Conservation (phyloP, 2,888 invertebrate genomes). For the Adelphocoris suturalis region DNA sequence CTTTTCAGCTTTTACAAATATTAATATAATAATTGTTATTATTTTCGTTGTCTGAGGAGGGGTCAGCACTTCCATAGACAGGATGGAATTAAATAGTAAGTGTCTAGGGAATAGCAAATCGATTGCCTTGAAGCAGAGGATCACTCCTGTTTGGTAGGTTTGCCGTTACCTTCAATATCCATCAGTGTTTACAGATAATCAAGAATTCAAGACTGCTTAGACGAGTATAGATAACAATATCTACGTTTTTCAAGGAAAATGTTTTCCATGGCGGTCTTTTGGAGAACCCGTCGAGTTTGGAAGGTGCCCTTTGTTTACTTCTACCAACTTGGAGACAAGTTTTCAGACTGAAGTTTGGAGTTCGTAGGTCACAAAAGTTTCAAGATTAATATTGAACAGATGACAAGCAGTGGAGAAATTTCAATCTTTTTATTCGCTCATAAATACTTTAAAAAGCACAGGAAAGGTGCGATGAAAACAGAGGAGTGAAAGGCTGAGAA, state of each 20-base stretch:
- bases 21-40: too few species aligned
- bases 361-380: constrained; percentile 39
- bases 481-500: constrained; percentile 3
- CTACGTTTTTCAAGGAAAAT: background rate
- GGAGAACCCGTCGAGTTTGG: background rate
- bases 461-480: constrained; percentile 7
- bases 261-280: background rate
- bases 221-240: too few species aligned
- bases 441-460: constrained; percentile 41
- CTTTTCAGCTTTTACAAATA: too few species aligned
- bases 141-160: too few species aligned
- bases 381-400: constrained; percentile 65
- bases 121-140: too few species aligned
- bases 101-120: too few species aligned
- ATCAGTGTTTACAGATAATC: too few species aligned
- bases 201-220: too few species aligned
- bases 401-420: constrained; percentile 56
- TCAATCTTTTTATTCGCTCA: constrained; percentile 63
- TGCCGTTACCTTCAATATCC: too few species aligned
- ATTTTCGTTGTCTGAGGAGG: too few species aligned
- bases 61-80: too few species aligned
- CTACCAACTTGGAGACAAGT: constrained; percentile 52
- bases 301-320: constrained; percentile 41
- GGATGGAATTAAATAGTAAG: too few species aligned
- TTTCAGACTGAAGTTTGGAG: constrained; percentile 1